phyloP scores from a whole-genome alignment of 2,113 vertebrate genomes.

The Brachirus orientalis region DNA sequence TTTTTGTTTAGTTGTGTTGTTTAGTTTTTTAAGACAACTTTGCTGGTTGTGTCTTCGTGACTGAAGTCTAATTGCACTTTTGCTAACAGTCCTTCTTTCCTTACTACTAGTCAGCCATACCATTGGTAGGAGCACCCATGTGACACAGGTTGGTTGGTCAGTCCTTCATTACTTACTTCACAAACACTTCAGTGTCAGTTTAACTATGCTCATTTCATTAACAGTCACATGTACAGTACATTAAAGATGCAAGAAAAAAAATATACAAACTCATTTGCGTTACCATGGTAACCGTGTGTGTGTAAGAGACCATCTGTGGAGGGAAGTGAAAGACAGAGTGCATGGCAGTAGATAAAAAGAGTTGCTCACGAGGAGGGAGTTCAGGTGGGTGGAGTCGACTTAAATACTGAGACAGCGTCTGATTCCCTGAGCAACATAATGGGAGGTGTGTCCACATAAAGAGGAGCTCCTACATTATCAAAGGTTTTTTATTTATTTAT shows the following conservation, averaged over 20 bases:
- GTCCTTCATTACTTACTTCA: too few species aligned
- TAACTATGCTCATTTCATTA: not conserved
- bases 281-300: conserved; percentile 46
- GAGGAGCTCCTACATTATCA: conserved; percentile 22
- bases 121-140: too few species aligned
- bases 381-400: conserved; percentile 60
- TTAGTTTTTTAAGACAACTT: not conserved
- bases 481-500: too few species aligned
- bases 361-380: conserved; percentile 69
- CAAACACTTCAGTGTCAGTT: conserved; percentile 4
- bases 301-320: conserved; percentile 46
- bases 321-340: conserved; percentile 42
- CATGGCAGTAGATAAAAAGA: conserved; percentile 64
- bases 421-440: conserved; percentile 27
- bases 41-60: not conserved
- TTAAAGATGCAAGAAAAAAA: not conserved
- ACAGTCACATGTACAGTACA: not conserved
- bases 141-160: too few species aligned
- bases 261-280: conserved; percentile 31
- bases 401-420: conserved; percentile 54
- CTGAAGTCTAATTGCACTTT: too few species aligned
- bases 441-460: conserved; percentile 23
- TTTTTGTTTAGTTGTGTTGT: too few species aligned
- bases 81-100: too few species aligned
- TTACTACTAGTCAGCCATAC: too few species aligned